Evolutionary conservation across 2,113 vertebrate genomes (phyloP).

Genomic region (Seriola aureovittata): DNA sequence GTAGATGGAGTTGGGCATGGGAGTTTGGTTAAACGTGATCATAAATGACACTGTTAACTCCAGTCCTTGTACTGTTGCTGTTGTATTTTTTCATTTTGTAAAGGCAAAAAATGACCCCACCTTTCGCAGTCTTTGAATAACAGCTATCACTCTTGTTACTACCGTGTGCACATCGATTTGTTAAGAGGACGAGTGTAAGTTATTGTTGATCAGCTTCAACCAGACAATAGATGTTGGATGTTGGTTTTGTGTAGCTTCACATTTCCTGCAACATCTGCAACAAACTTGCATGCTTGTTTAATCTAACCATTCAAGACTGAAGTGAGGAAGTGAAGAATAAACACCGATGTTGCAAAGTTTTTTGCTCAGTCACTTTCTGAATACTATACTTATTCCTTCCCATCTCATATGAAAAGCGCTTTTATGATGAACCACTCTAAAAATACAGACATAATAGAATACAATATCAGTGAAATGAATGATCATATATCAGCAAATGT

Average conservation of each 20-base stretch:
- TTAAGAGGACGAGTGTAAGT: not conserved
- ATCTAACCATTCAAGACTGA: too few species aligned
- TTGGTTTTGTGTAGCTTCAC: not conserved
- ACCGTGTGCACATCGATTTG: not conserved
- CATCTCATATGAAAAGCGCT: not conserved
- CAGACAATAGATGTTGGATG: not conserved
- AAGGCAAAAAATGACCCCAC: too few species aligned
- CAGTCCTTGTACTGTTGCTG: not conserved
- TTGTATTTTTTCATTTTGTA: too few species aligned
- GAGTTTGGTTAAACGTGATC: not conserved
- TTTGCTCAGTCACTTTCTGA: not conserved
- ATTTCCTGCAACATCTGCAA: not conserved
- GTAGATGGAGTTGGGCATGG: too few species aligned
- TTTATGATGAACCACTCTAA: conserved; percentile 17
- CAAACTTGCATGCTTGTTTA: not conserved
- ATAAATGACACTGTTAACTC: not conserved
- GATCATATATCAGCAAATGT: conserved; percentile 18
- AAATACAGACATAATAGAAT: conserved; percentile 13
- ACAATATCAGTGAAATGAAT: conserved; percentile 17
- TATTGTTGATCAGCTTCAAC: not conserved
- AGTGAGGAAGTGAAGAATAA: conserved; percentile 9
- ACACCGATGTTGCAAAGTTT: conserved; percentile 23
- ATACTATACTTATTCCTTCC: not conserved
- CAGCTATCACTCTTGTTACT: not conserved
- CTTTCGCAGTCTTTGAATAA: not conserved